Evolutionary conservation across 2,113 vertebrate species (phyloP).

Genomic region (Daphoenositta chrysoptera): DNA sequence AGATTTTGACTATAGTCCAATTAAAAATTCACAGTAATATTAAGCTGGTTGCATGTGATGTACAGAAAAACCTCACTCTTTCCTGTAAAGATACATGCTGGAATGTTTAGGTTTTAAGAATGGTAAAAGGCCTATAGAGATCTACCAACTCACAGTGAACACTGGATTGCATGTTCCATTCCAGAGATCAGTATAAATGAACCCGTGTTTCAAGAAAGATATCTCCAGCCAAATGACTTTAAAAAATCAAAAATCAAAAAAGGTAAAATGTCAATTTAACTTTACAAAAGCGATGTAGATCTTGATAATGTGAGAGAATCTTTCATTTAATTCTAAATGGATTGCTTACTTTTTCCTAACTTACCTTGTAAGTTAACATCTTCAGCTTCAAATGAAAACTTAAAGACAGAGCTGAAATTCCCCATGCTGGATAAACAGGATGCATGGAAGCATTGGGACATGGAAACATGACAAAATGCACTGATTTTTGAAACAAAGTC

Average conservation of each 20-base stretch:
- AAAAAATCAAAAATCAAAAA: background rate
- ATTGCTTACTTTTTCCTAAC: constrained; percentile 56
- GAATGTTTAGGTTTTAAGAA: background rate
- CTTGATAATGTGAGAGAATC: background rate
- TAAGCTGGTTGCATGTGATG: background rate
- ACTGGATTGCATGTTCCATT: background rate
- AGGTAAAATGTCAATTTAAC: background rate
- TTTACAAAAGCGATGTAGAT: constrained; percentile 29
- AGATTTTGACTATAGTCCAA: constrained; percentile 25
- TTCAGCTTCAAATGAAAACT: constrained; percentile 75
- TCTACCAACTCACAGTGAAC: background rate
- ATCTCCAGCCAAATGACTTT: background rate
- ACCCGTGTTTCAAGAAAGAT: background rate
- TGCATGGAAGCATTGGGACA: constrained; percentile 75
- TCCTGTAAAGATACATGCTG: background rate
- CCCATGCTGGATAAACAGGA: constrained; percentile 77
- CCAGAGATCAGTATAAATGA: background rate
- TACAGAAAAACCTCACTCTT: background rate
- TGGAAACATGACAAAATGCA: constrained; percentile 76
- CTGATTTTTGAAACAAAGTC: constrained; percentile 70
- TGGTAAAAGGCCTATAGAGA: background rate
- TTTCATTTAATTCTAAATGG: constrained; percentile 26
- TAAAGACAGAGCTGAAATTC: constrained; percentile 80
- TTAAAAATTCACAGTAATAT: background rate
- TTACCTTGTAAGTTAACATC: constrained; percentile 77